A percentile compares a stretch with the other conserved stretches of the same genome.
phyloP scores from a whole-genome alignment of 2,888 invertebrate genomes.

The Xanthorhoe designata region DNA sequence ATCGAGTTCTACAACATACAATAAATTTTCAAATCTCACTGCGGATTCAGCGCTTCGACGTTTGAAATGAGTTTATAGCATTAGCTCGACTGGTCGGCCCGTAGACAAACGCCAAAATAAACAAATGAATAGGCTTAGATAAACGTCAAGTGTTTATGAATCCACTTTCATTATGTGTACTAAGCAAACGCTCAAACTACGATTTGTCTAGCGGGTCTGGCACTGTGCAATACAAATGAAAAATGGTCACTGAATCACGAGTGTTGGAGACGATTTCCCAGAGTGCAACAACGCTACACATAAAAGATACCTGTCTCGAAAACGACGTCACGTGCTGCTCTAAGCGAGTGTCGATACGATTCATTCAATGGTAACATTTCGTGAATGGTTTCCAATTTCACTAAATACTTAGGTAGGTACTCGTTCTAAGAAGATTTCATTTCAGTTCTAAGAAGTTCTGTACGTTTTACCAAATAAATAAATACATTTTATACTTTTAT shows the following conservation, averaged over 20 bases:
- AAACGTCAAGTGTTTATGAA: no score
- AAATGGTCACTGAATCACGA: slow-evolving; percentile 71
- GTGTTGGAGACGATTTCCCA: slow-evolving; percentile 58
- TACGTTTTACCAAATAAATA: no score
- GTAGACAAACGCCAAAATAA: no score
- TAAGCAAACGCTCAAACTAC: not conserved
- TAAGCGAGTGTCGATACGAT: slow-evolving; percentile 6
- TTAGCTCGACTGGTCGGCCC: no score
- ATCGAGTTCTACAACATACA: no score
- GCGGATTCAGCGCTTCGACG: no score
- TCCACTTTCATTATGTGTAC: not conserved
- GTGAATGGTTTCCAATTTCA: not conserved
- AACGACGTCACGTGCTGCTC: slow-evolving; percentile 50
- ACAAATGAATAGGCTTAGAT: no score
- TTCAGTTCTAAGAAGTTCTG: no score
- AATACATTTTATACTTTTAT: no score
- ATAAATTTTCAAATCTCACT: no score
- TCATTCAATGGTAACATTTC: not conserved
- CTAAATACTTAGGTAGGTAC: no score
- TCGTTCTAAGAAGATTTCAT: not conserved
- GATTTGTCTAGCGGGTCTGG: not conserved
- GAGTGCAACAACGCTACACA: slow-evolving; percentile 46
- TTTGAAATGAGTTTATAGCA: no score
- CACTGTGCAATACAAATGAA: slow-evolving; percentile 68
- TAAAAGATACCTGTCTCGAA: slow-evolving; percentile 43